Base-by-base conservation (phyloP, 64 coral and sea anemone genomes). In the Montipora efflorescens region DNA sequence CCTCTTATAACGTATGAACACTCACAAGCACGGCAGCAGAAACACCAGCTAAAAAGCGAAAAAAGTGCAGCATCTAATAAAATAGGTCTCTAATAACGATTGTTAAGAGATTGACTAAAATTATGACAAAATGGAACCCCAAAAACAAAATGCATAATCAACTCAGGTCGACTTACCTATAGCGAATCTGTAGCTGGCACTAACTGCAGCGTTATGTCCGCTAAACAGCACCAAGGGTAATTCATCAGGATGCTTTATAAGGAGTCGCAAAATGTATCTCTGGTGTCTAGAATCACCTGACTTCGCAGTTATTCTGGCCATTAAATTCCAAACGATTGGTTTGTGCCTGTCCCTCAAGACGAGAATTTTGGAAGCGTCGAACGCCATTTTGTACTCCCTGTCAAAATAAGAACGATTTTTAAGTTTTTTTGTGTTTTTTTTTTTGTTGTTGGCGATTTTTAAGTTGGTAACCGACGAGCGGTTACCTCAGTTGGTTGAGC, bases 171-270 rank as follows among this genome's bases (percentile, higher is more conserved):
- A 87, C 96, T 87, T 76, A 99, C 98, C 92, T 22, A 99, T 80
- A 36, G 98, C 98, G 52, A 90, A 99, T 77, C 88, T 94, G 75
- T 96, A 99, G 79, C 89, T 99, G 9, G 89, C 98, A 59, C 92
- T 87, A 8, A 94, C 87, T 9, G 96, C 88, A 61, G 98, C 89
- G 49, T 99, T 99, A 14, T 99, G 95, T 61, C 92, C 98, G 92
- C 94, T 99, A 52, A 94, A 90, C 16, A 94, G 90, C 16, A 94
- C 88, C 7, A 99, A 84, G 0, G 94, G 78, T 22, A 95, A 50
- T 57, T 89, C 94, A 67, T 99, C 95, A 48, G 98, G 98, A 22
- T 81, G 12, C 59, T 99, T 99, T 9, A 92, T 67, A 20, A 96
- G 55, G 46, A 96, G 46, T 6, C 98, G 81, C n/a, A 99, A 59